Conservation (phyloP, 2,888 invertebrate species). For the Pyrgus malvae region DNA sequence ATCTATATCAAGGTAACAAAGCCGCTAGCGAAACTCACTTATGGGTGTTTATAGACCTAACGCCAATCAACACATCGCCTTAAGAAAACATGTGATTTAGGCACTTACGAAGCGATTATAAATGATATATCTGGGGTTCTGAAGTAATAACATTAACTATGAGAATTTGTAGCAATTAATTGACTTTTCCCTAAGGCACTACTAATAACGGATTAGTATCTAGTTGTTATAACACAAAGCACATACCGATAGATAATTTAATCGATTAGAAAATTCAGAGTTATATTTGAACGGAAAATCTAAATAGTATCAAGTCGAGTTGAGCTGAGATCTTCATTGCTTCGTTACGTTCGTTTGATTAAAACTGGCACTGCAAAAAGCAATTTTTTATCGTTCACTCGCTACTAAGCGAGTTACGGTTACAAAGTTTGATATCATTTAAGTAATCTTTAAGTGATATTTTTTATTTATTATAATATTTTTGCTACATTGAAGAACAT, state of each 20-base stretch:
- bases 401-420: not conserved
- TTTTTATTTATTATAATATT: not conserved
- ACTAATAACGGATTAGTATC: not conserved
- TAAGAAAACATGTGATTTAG: too few species aligned
- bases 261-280: not conserved
- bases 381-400: constrained; percentile 1
- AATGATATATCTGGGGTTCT: too few species aligned
- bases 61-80: too few species aligned
- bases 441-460: not conserved
- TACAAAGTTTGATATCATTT: not conserved
- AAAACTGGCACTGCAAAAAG: constrained; percentile 3
- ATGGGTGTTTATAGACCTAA: too few species aligned
- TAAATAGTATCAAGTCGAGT: not conserved
- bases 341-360: constrained; percentile 4
- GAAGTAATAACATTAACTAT: not conserved
- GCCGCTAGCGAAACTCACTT: too few species aligned
- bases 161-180: not conserved
- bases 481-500: too few species aligned
- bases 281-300: not conserved
- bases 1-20: too few species aligned
- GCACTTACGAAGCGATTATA: too few species aligned
- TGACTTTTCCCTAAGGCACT: not conserved
- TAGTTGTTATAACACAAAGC: not conserved
- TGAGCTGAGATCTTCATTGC: not conserved
- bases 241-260: not conserved